Percentiles rank a stretch among this genome's conserved stretches.
Evolutionary conservation across 2,888 invertebrate species (phyloP).

Genomic region (Agrotis puta): DNA sequence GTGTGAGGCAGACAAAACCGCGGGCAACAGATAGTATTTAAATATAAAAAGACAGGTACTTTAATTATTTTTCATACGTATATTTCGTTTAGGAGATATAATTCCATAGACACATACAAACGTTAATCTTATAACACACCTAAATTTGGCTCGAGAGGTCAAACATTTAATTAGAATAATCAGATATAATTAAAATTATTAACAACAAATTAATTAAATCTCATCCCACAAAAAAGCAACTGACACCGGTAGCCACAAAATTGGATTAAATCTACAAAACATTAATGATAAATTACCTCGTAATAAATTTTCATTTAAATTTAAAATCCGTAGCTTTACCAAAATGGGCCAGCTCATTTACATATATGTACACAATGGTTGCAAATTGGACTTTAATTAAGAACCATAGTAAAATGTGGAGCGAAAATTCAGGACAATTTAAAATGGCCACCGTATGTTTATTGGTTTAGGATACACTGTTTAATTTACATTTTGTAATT

Average conservation of each 20-base stretch:
- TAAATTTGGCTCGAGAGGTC: neutral
- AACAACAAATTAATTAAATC: neutral
- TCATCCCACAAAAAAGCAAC: neutral
- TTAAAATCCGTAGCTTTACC: conserved; percentile 33
- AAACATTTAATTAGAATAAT: neutral
- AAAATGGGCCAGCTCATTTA: conserved; percentile 46
- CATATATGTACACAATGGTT: conserved; percentile 43
- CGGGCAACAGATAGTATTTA: too few relatives aligned
- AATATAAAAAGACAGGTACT: too few relatives aligned
- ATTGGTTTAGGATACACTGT: conserved; percentile 38
- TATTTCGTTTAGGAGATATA: neutral
- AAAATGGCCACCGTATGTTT: conserved; percentile 29
- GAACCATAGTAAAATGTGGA: conserved; percentile 33
- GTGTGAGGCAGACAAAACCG: too few relatives aligned
- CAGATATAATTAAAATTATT: neutral
- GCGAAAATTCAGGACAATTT: conserved; percentile 31
- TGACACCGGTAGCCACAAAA: neutral
- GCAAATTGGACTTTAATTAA: conserved; percentile 43
- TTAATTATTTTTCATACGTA: too few relatives aligned
- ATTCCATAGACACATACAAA: neutral
- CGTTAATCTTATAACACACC: neutral
- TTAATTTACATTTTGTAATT: conserved; percentile 31
- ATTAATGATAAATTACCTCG: conserved; percentile 34
- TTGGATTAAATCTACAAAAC: conserved; percentile 17
- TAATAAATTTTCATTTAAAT: conserved; percentile 51